Evolutionary conservation across 2,797 vertebrate genomes (phyloP), one percentile per base, ranked within the genome.

Genomic region (Pseudochirops cupreus): DNA sequence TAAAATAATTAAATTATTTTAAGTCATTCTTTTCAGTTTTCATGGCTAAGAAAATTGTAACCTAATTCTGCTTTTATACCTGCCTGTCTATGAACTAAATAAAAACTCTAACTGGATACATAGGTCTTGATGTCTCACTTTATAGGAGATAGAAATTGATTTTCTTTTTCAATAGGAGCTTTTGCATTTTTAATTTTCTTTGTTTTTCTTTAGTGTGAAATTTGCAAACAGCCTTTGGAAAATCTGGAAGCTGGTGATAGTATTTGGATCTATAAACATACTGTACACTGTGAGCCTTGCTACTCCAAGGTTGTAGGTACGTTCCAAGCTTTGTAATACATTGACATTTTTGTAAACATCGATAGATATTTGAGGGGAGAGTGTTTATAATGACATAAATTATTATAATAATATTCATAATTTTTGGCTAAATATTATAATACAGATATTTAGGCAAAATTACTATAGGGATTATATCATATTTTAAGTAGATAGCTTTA

Each of bases 181-280:
- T 94, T 91, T 50, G 57, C 57, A 5, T 54, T 92, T 91, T 91
- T 53, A 5, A 50, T 91, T 89, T 92, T 11, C 26, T 26, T 93
- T 59, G 13, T 95, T 94, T 91, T 39, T 95, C n/a, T 92, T 97
- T 97, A 99, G 99, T 99, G 99, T 98, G 99, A 99, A 97, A 99
- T 99, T 97, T 99, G 99, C 97, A 99, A 99, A 93, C 93, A 50
- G 91, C 97, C 98, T 97, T 98, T 99, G 98, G 99, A 99, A 97
- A 98, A 99, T 92, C 97, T 99, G 97, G 99, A 99, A 98, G 99
- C 99, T 5, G 99, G 99, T 91, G 99, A 99, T 98, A 99, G 98
- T 97, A 99, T 99, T 98, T 99, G 99, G 99, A 98, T 99, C 98
- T 99, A 99, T 97, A 99, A 98, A 93, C 97, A 99, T 94, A 99